phyloP scores from a whole-genome alignment of 2,888 invertebrate genomes.

The Dryadula phaetusa region DNA sequence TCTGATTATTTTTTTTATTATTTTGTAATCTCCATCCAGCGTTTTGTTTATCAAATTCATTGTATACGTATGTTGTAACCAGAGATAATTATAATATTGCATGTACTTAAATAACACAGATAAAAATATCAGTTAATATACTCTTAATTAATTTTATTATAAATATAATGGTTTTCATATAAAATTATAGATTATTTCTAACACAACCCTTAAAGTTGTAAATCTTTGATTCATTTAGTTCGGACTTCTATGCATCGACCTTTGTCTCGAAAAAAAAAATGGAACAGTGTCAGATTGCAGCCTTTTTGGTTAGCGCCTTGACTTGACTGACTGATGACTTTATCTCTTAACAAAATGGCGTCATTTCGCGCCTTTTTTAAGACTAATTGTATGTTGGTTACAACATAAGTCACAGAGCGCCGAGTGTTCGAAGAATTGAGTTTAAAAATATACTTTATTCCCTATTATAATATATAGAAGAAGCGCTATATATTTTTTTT shows the following conservation, averaged over 20 bases:
- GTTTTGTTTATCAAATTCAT: no score
- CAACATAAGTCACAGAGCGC: not conserved
- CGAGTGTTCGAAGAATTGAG: not conserved
- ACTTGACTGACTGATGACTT: constrained; percentile 47
- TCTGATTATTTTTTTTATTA: no score
- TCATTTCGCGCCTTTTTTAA: constrained; percentile 53
- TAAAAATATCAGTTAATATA: no score
- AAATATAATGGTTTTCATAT: not conserved
- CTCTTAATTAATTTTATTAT: constrained; percentile 7
- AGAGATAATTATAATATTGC: no score
- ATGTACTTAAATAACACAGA: no score
- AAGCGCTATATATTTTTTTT: no score
- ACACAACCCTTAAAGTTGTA: constrained; percentile 24
- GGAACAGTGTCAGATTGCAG: constrained; percentile 41
- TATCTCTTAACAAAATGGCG: constrained; percentile 51
- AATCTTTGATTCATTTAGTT: constrained; percentile 23
- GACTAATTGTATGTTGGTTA: not conserved
- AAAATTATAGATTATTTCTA: not conserved
- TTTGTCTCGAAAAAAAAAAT: constrained; percentile 29
- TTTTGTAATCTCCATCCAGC: no score
- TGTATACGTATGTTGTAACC: no score
- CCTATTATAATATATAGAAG: no score
- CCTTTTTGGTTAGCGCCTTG: constrained; percentile 48
- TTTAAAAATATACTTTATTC: no score
- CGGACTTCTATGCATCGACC: constrained; percentile 28